Conservation (phyloP, 2,888 invertebrate species). For the Ichneumon xanthorius region DNA sequence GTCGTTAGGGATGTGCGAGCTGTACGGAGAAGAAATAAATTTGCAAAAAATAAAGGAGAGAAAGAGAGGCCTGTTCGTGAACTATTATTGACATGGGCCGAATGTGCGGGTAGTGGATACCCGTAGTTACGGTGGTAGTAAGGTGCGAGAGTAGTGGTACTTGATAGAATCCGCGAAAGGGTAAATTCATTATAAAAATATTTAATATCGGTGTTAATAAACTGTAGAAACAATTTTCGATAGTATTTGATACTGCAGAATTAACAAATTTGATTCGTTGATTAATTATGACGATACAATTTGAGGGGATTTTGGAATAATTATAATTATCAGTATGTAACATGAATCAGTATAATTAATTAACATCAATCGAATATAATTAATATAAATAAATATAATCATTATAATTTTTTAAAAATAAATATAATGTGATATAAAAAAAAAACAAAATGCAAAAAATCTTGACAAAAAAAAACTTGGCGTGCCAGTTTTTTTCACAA, state of each 20-base stretch:
- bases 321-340: not conserved
- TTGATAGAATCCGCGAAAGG: conserved; percentile 13
- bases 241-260: not conserved
- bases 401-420: no score
- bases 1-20: not conserved
- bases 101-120: not conserved
- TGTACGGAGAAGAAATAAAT: not conserved
- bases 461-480: no score
- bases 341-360: not conserved
- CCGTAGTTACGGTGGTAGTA: not conserved
- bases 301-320: no score
- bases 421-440: no score
- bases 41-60: not conserved
- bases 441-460: no score
- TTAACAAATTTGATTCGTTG: not conserved
- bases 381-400: no score
- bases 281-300: no score
- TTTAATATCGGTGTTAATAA: no score
- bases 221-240: no score
- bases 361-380: no score
- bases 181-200: no score
- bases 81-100: not conserved
- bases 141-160: conserved; percentile 28
- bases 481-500: no score
- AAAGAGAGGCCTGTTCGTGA: not conserved